A percentile compares a stretch with the other conserved stretches of the same genome.
Conservation (phyloP, 2,797 vertebrate genomes). For the Crenuchus spilurus region DNA sequence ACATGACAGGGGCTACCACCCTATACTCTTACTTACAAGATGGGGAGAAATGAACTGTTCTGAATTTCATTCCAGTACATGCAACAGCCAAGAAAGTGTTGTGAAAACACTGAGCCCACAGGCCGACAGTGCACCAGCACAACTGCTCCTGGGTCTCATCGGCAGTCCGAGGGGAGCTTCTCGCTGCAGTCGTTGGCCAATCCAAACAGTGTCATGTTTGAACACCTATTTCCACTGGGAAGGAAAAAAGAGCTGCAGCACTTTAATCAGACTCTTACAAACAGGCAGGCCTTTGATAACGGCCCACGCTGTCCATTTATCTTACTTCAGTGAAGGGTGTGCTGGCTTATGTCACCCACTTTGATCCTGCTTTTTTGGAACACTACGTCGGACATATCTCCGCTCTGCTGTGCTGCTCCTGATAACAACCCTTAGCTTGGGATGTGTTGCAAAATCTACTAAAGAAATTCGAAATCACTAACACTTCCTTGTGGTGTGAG, state of each 20-base stretch:
- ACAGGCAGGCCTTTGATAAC: slow-evolving; percentile 78
- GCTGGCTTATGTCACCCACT: slow-evolving; percentile 74
- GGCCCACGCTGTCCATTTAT: slow-evolving; percentile 68
- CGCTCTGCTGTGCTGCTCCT: slow-evolving; percentile 31
- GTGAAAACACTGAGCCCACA: slow-evolving; percentile 66
- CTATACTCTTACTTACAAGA: not conserved
- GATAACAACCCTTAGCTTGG: slow-evolving; percentile 64
- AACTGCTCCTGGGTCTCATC: slow-evolving; percentile 35
- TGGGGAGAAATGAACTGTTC: slow-evolving; percentile 50
- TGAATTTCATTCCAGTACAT: slow-evolving; percentile 60
- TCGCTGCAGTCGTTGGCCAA: slow-evolving; percentile 70
- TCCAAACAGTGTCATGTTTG: slow-evolving; percentile 79
- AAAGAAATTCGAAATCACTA: slow-evolving; percentile 27
- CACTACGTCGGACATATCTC: slow-evolving; percentile 59
- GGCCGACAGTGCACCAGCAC: slow-evolving; percentile 62
- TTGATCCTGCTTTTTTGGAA: slow-evolving; percentile 71
- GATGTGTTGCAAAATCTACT: slow-evolving; percentile 43
- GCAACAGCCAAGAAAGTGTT: slow-evolving; percentile 64
- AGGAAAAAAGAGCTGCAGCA: slow-evolving; percentile 35
- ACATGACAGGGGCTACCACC: not conserved
- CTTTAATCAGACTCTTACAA: slow-evolving; percentile 76
- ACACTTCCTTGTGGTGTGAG: slow-evolving; percentile 12
- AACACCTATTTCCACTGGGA: slow-evolving; percentile 80
- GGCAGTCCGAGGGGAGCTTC: slow-evolving; percentile 58
- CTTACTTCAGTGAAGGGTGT: slow-evolving; percentile 67